Conservation (phyloP, 2,113 vertebrate genomes). For the Loxodonta africana region DNA sequence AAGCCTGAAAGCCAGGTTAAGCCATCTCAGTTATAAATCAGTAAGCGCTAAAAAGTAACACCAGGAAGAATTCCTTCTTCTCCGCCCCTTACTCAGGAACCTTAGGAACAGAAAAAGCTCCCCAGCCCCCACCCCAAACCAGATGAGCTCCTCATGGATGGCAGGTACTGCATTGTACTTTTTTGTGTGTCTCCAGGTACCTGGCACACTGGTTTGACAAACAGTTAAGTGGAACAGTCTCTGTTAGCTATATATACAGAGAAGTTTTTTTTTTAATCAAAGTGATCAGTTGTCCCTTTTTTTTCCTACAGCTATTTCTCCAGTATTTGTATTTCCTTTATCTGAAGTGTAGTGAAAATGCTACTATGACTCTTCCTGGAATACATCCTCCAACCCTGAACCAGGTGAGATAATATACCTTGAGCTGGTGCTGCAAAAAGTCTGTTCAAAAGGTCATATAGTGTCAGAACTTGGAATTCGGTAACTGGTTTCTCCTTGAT, state of each 20-base stretch:
- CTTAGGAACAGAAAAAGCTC: background rate
- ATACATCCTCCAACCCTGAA: constrained; percentile 89
- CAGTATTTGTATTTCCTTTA: constrained; percentile 96
- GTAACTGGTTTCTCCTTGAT: background rate
- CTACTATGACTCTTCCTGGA: constrained; percentile 86
- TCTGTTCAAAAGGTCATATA: background rate
- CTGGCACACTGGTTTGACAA: background rate
- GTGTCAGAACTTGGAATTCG: background rate
- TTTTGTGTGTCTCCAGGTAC: background rate
- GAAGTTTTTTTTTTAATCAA: background rate
- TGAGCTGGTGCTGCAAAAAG: background rate
- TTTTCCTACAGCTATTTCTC: constrained; percentile 92
- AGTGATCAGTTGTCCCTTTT: constrained; percentile 41
- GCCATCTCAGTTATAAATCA: background rate
- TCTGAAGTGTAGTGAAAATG: constrained; percentile 91
- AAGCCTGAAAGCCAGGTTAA: background rate
- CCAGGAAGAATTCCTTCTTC: background rate
- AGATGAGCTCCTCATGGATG: background rate
- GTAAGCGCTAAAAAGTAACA: background rate
- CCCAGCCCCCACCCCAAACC: background rate
- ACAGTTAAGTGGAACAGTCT: background rate
- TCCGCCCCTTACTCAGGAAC: background rate
- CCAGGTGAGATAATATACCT: constrained; percentile 89
- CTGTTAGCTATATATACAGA: background rate
- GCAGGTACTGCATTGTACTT: background rate